A percentile compares a stretch with the other conserved stretches of the same genome.
phyloP scores from a whole-genome alignment of 1,140 invertebrate species.

The Meloidogyne floridensis region DNA sequence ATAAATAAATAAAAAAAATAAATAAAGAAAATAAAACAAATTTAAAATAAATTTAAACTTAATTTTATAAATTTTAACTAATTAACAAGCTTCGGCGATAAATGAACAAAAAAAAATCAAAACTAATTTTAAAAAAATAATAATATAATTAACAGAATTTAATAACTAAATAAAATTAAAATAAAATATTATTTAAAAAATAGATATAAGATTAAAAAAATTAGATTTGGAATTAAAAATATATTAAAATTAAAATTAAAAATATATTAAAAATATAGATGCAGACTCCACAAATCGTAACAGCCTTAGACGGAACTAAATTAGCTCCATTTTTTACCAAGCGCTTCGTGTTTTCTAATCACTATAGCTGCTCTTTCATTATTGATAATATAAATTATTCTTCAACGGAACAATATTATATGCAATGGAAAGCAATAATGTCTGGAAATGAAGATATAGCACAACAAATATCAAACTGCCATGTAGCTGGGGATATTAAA shows the following conservation, averaged over 20 bases:
- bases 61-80: too few relatives aligned
- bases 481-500: not conserved
- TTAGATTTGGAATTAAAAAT: too few relatives aligned
- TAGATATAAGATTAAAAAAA: too few relatives aligned
- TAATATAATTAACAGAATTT: too few relatives aligned
- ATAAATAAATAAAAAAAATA: too few relatives aligned
- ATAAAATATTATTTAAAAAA: not conserved
- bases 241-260: too few relatives aligned
- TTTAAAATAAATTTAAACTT: too few relatives aligned
- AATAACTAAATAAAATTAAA: not conserved
- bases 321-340: slow-evolving; percentile 12
- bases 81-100: too few relatives aligned
- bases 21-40: too few relatives aligned
- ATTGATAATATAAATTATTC: not conserved
- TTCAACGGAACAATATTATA: slow-evolving; percentile 6
- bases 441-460: not conserved
- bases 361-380: not conserved
- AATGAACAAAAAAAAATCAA: too few relatives aligned
- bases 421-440: not conserved
- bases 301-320: not conserved
- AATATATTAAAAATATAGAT: too few relatives aligned
- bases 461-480: not conserved
- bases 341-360: slow-evolving; percentile 2
- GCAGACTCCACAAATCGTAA: not conserved
- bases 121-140: too few relatives aligned